phyloP scores from a whole-genome alignment of 37 sponge, comb jelly and placozoan species.

The Petrosia ficiformis region DNA sequence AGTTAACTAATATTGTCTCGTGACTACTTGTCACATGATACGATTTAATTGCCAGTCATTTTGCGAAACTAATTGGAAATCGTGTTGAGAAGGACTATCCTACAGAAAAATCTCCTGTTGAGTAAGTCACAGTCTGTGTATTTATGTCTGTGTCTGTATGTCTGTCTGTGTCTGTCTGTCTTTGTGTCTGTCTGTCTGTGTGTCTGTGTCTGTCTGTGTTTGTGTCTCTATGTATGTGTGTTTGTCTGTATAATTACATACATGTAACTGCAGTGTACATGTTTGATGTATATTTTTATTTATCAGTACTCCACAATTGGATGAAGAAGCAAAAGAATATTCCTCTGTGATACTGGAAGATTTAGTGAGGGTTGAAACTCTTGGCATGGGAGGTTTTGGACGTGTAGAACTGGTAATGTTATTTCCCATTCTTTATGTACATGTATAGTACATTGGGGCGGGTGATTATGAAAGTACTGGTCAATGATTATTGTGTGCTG shows the following conservation, averaged over 20 bases:
- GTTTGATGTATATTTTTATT: not conserved
- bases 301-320: conserved; percentile 1
- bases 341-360: conserved; percentile 64
- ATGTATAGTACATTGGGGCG: too few relatives aligned
- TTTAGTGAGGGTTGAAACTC: conserved; percentile 73
- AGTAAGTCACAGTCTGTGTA: too few relatives aligned
- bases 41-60: conserved; percentile 39
- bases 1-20: conserved; percentile 20
- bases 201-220: too few relatives aligned
- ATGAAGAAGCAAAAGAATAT: conserved; percentile 54
- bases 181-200: too few relatives aligned
- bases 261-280: not conserved
- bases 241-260: too few relatives aligned
- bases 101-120: not conserved
- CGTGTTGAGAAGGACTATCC: conserved; percentile 28
- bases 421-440: not conserved
- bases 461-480: too few relatives aligned
- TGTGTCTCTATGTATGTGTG: too few relatives aligned
- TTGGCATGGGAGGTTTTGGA: conserved; percentile 99
- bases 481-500: too few relatives aligned
- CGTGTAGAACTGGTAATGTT: conserved; percentile 91
- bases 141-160: too few relatives aligned
- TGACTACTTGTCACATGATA: not conserved
- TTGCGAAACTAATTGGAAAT: conserved; percentile 63
- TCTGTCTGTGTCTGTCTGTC: too few relatives aligned